These are phyloP conservation scores for Megathymus violae DNA, from an alignment of 1,140 invertebrate genomes.

Conservation along the genomic window DNA sequence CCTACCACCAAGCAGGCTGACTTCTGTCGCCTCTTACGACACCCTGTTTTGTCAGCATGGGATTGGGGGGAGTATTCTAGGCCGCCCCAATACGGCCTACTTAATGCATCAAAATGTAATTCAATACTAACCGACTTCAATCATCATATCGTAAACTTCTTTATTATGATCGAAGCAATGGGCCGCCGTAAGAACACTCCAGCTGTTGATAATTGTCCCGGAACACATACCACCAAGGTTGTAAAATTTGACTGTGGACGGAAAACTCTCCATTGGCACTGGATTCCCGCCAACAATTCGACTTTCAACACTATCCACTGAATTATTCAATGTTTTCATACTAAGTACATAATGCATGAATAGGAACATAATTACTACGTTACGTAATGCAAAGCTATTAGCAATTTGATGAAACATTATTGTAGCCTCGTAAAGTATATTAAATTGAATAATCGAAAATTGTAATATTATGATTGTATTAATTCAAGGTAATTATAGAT, in stretches of 20 bases:
- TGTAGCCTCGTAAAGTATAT: background rate
- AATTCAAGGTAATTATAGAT: conserved; percentile 2
- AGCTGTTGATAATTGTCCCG: conserved; percentile 58
- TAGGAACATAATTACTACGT: conserved; percentile 5
- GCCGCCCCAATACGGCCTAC: too few relatives aligned
- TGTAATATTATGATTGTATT: background rate
- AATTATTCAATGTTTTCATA: background rate
- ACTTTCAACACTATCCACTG: conserved; percentile 27
- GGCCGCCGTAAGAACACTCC: conserved; percentile 55
- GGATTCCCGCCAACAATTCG: conserved; percentile 57
- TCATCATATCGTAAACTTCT: conserved; percentile 48
- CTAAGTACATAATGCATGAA: conserved; percentile 1
- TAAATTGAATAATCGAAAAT: background rate
- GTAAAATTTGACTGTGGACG: conserved; percentile 54
- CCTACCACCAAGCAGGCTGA: too few relatives aligned
- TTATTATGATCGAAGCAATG: conserved; percentile 61
- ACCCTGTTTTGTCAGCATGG: too few relatives aligned
- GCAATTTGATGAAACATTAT: conserved; percentile 10
- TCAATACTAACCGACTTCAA: conserved; percentile 57
- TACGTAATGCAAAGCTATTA: background rate
- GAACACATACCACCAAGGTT: conserved; percentile 58
- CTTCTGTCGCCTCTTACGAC: too few relatives aligned
- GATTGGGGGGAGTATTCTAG: too few relatives aligned
- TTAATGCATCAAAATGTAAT: too few relatives aligned
- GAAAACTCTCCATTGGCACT: conserved; percentile 47